Conservation (phyloP, 2,797 vertebrate species). For the Jordanella pulchra region DNA sequence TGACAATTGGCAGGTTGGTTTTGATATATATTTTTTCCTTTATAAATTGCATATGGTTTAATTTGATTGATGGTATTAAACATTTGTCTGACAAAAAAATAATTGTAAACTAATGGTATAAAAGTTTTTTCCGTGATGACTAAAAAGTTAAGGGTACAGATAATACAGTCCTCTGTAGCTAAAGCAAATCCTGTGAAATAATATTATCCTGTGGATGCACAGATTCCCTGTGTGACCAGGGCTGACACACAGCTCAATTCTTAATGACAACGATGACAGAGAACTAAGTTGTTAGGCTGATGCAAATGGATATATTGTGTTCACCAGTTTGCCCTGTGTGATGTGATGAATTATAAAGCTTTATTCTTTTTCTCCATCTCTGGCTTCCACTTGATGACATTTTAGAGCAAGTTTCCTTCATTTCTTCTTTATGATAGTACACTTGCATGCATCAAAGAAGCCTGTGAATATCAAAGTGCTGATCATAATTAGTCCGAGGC, state of each 20-base stretch:
- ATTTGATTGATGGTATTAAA: no score
- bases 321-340: slow-evolving; percentile 61
- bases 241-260: slow-evolving; percentile 60
- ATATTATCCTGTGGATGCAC: slow-evolving; percentile 24
- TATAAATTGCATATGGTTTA: no score
- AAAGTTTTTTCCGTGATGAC: not conserved
- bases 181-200: slow-evolving; percentile 18
- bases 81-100: not conserved
- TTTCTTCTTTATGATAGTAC: slow-evolving; percentile 40
- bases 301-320: slow-evolving; percentile 84
- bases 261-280: slow-evolving; percentile 69
- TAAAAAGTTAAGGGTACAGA: not conserved
- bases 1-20: no score
- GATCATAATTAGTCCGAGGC: slow-evolving; percentile 12
- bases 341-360: slow-evolving; percentile 79
- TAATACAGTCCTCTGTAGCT: not conserved
- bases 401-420: slow-evolving; percentile 34
- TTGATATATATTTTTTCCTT: no score
- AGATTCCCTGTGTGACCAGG: slow-evolving; percentile 48
- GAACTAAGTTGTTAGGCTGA: slow-evolving; percentile 60
- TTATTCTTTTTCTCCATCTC: slow-evolving; percentile 66
- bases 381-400: slow-evolving; percentile 44
- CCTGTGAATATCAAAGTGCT: slow-evolving; percentile 11
- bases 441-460: slow-evolving; percentile 31
- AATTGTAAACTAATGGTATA: not conserved